A percentile compares a stretch with the other conserved stretches of the same genome.
Evolutionary conservation across 2,113 vertebrate species (phyloP).

Genomic region (Hippoglossus stenolepis): DNA sequence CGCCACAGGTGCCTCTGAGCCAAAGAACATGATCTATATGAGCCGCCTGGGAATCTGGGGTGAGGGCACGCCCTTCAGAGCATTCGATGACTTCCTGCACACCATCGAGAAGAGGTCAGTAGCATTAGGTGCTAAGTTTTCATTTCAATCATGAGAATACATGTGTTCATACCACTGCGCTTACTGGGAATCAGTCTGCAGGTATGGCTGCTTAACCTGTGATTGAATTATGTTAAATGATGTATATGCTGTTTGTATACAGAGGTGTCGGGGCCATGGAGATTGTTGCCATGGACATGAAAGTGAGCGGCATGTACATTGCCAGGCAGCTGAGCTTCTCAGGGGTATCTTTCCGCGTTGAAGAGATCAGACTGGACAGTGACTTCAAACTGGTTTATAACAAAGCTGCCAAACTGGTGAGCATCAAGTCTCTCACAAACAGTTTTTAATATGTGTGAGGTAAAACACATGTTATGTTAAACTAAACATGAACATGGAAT

Average conservation of each 20-base stretch:
- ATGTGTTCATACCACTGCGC: background rate
- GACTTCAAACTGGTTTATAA: constrained; percentile 93
- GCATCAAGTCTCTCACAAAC: constrained; percentile 20
- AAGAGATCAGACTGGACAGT: constrained; percentile 92
- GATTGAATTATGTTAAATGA: constrained; percentile 22
- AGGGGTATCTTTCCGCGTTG: constrained; percentile 95
- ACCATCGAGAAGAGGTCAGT: constrained; percentile 96
- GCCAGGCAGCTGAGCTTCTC: constrained; percentile 98
- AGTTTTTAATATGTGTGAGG: background rate
- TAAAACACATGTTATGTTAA: background rate
- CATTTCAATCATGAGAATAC: background rate
- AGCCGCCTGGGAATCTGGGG: constrained; percentile 99
- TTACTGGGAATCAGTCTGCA: background rate
- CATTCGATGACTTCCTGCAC: constrained; percentile 96
- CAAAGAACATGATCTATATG: constrained; percentile 99
- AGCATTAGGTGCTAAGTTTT: background rate
- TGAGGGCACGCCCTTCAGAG: constrained; percentile 93
- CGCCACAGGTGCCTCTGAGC: constrained; percentile 94
- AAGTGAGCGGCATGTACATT: constrained; percentile 99
- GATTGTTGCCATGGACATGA: constrained; percentile 99
- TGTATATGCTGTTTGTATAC: constrained; percentile 37
- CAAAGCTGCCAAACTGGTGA: constrained; percentile 95
- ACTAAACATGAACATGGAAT: constrained; percentile 15
- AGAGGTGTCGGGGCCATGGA: constrained; percentile 99
- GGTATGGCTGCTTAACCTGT: constrained; percentile 12